A percentile compares a stretch with the other conserved stretches of the same genome.
Conservation (phyloP, 1,140 invertebrate genomes). For the Zaprionus ornatus region DNA sequence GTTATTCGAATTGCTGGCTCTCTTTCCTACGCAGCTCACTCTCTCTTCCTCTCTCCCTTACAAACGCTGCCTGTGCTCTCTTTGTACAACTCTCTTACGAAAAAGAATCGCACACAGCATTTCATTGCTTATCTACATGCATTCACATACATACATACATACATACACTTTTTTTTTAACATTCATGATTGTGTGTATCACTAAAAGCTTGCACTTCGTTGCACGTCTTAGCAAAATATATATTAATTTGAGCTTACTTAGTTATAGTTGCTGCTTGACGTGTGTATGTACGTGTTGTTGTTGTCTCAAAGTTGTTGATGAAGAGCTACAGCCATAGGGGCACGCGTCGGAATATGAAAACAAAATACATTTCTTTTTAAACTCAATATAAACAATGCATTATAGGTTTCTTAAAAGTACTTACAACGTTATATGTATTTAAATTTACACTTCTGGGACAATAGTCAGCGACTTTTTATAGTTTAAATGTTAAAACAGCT, state of each 20-base stretch:
- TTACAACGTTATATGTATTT: slow-evolving; percentile 48
- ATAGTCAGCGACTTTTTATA: slow-evolving; percentile 42
- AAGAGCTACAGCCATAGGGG: slow-evolving; percentile 41
- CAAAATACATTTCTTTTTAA: slow-evolving; percentile 54
- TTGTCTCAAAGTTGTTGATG: slow-evolving; percentile 44
- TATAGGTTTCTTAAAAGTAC: slow-evolving; percentile 45
- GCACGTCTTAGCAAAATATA: slow-evolving; percentile 71
- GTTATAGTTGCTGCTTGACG: slow-evolving; percentile 39
- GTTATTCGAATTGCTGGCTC: slow-evolving; percentile 41
- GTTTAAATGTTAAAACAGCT: slow-evolving; percentile 74
- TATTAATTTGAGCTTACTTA: slow-evolving; percentile 58
- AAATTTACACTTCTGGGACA: slow-evolving; percentile 34
- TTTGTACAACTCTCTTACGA: slow-evolving; percentile 24
- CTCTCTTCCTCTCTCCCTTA: neutral
- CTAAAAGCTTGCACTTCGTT: slow-evolving; percentile 42
- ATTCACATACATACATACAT: neutral
- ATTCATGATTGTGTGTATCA: slow-evolving; percentile 35
- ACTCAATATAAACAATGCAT: slow-evolving; percentile 52
- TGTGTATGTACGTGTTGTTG: slow-evolving; percentile 31
- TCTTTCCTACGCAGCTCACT: slow-evolving; percentile 37
- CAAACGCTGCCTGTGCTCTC: neutral
- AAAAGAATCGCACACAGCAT: slow-evolving; percentile 20
- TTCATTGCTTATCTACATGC: slow-evolving; percentile 35
- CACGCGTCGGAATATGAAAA: slow-evolving; percentile 49
- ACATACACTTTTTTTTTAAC: slow-evolving; percentile 24